Evolutionary conservation across 2,888 invertebrate genomes (phyloP).

Genomic region (Andrena flavipes): DNA sequence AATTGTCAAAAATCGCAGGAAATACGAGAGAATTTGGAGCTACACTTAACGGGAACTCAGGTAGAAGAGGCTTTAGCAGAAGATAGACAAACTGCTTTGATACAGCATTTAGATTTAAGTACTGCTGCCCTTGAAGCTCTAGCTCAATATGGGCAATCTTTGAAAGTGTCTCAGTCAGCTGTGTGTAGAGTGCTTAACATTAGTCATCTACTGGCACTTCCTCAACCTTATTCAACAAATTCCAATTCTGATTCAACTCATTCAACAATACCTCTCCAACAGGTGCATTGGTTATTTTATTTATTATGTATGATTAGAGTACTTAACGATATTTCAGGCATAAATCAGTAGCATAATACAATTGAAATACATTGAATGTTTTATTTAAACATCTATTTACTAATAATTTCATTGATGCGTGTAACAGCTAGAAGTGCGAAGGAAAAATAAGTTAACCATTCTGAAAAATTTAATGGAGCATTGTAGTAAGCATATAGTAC

Average conservation of each 20-base stretch:
- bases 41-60: conserved; percentile 67
- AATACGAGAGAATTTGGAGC: conserved; percentile 55
- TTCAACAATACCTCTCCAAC: conserved; percentile 47
- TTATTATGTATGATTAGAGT: not conserved
- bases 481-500: conserved; percentile 59
- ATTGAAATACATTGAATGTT: not conserved
- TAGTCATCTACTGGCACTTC: conserved; percentile 60
- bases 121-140: conserved; percentile 67
- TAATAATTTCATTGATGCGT: not conserved
- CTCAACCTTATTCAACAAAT: conserved; percentile 31
- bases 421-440: conserved; percentile 58
- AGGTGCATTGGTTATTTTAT: conserved; percentile 53
- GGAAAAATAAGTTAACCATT: conserved; percentile 51
- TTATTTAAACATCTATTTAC: conserved; percentile 1
- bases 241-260: conserved; percentile 27
- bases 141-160: conserved; percentile 67
- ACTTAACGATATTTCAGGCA: too few relatives aligned
- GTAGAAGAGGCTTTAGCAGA: conserved; percentile 70
- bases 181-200: conserved; percentile 64
- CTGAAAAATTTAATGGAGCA: conserved; percentile 64
- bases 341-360: too few relatives aligned
- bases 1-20: conserved; percentile 23
- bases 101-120: conserved; percentile 67
- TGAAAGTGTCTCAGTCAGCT: conserved; percentile 68
- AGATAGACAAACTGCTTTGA: conserved; percentile 64